Percentiles rank a stretch among this genome's conserved stretches.
phyloP scores from a whole-genome alignment of 2,797 vertebrate genomes.

The Okamejei kenojei region DNA sequence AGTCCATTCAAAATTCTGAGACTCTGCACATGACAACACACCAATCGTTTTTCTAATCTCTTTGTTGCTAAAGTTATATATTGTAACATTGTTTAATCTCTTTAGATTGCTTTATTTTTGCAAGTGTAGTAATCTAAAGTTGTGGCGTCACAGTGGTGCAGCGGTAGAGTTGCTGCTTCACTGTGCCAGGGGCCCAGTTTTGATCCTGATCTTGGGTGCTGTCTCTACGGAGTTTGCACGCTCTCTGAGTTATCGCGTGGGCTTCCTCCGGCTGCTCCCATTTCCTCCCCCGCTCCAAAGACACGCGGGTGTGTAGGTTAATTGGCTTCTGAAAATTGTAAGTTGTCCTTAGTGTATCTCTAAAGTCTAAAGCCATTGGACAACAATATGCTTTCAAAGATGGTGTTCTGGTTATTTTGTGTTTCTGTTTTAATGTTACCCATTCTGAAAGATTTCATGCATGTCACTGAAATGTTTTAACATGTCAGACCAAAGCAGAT shows the following conservation, averaged over 20 bases:
- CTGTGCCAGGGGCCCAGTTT: no score
- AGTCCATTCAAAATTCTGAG: not conserved
- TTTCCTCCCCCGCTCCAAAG: no score
- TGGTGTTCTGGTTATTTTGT: not conserved
- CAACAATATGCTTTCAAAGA: not conserved
- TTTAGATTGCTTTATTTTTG: not conserved
- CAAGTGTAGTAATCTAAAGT: not conserved
- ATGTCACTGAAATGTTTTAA: slow-evolving; percentile 6
- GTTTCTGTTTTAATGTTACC: not conserved
- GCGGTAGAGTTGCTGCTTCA: no score
- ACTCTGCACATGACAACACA: not conserved
- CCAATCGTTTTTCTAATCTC: not conserved
- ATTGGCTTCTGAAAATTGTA: no score
- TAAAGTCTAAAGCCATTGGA: not conserved
- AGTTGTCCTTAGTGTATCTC: no score
- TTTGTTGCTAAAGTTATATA: not conserved
- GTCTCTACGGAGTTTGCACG: no score
- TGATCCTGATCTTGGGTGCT: no score
- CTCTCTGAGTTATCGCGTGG: no score
- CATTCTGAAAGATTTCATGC: not conserved
- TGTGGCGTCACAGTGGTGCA: no score
- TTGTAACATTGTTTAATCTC: not conserved
- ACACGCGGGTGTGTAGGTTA: no score
- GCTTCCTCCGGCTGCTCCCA: no score
- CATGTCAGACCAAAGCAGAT: slow-evolving; percentile 7